phyloP scores from a whole-genome alignment of 2,113 vertebrate genomes.

The Rhineura floridana region DNA sequence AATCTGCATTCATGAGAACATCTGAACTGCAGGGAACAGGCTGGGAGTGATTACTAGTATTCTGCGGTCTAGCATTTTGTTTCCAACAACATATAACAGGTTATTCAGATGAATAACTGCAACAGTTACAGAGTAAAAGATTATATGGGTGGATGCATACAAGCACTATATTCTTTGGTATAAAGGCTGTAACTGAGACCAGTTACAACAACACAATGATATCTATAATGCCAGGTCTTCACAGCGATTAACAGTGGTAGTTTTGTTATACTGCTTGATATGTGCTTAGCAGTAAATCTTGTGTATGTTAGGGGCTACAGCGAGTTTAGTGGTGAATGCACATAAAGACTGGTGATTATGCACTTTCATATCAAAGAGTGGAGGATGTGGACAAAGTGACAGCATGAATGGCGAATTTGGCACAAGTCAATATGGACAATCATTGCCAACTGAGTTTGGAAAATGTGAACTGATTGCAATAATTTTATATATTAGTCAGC shows the following conservation, averaged over 20 bases:
- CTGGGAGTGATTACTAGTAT: background rate
- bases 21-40: background rate
- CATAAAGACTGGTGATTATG: background rate
- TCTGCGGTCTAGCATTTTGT: background rate
- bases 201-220: background rate
- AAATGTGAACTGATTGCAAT: background rate
- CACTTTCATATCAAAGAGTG: background rate
- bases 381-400: background rate
- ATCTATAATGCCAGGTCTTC: background rate
- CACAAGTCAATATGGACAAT: background rate
- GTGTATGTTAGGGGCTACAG: background rate
- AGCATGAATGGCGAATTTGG: background rate
- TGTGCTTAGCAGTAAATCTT: constrained; percentile 9
- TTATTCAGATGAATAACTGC: background rate
- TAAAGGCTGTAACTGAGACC: background rate
- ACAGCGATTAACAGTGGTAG: background rate
- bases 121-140: constrained; percentile 20
- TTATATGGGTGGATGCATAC: background rate
- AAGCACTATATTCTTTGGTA: background rate
- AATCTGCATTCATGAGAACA: background rate
- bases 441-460: background rate
- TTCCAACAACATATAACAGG: background rate
- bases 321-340: background rate
- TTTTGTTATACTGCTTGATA: background rate
- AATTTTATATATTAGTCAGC: background rate